Base-by-base conservation (phyloP, 2,113 vertebrate genomes). In the Varanus komodoensis region DNA sequence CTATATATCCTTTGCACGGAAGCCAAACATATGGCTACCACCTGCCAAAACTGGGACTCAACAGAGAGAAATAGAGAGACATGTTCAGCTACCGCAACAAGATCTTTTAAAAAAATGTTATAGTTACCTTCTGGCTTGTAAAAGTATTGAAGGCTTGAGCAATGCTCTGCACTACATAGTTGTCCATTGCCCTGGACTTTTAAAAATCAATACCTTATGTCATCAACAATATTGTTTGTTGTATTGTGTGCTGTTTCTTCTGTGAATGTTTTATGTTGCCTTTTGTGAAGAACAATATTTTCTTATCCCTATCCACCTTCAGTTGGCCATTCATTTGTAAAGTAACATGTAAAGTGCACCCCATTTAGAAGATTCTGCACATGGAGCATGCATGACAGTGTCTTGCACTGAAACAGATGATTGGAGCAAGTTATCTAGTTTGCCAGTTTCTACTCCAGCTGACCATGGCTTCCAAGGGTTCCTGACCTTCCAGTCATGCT, bases 1-100 rank as follows among this genome's bases (percentile, higher is more conserved):
- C 88, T 95, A 93, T 93, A 94, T 57, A 93, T 67, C 64, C 86
- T 95, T 89, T 92, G 71, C 95, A 94, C 92, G 61, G 85, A 95
- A 96, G 96, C 94, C 95, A 97, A 97, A 96, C 96, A 97, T 97
- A 89, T 97, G 96, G 97, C 64, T 92, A 92, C 93, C 96, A 98
- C 92, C 94, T 97, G 96, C 82, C 68, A 29, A 21, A 57, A 38
- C 29, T 54, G 74, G 73, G 74, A 96, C 48, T 34, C 78, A 92
- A 92, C 90, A 94, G 81, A 6, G 93, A 88, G 88, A 91, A 89
- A 82, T 93, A 92, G 95, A 88, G 89, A 95, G 91, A 19, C 87
- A 83, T 92, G 92, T 95, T 89, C 92, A 91, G 94, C 95, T 96
- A 95, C 96, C 93, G 77, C 92, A 95, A 91, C 87, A 95, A 95